These are phyloP conservation scores for Harpagifer antarcticus DNA, from an alignment of 2,797 vertebrate genomes.

Conservation along the genomic window DNA sequence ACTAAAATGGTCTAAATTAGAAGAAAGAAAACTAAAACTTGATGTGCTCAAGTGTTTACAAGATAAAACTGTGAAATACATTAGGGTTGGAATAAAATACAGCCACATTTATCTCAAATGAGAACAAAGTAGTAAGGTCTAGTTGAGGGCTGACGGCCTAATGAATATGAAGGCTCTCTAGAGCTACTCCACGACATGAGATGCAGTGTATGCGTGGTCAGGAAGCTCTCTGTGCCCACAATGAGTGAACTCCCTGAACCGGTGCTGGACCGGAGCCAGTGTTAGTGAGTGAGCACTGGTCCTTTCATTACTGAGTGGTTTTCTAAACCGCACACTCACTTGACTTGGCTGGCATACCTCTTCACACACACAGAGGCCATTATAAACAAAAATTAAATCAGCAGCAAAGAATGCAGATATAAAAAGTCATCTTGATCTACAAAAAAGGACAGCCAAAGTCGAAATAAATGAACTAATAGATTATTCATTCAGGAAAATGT, in stretches of 20 bases:
- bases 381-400: constrained; percentile 41
- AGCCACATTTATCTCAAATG: neutral
- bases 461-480: constrained; percentile 1
- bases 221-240: constrained; percentile 44
- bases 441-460: constrained; percentile 3
- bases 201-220: constrained; percentile 40
- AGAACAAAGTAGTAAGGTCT: constrained; percentile 12
- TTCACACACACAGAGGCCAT: constrained; percentile 27
- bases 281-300: constrained; percentile 49
- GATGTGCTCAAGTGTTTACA: neutral
- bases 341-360: constrained; percentile 27
- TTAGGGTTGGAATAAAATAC: neutral
- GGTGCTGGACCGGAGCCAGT: constrained; percentile 52
- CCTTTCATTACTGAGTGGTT: constrained; percentile 41
- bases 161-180: constrained; percentile 37
- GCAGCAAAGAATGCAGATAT: constrained; percentile 16
- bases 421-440: constrained; percentile 20
- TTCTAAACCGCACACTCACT: constrained; percentile 43
- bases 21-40: neutral
- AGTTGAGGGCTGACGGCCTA: constrained; percentile 7
- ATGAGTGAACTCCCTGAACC: constrained; percentile 45
- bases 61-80: neutral
- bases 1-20: neutral
- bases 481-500: neutral
- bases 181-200: constrained; percentile 36